Conservation (phyloP, 2,797 vertebrate species). For the Myripristis jacobus region DNA sequence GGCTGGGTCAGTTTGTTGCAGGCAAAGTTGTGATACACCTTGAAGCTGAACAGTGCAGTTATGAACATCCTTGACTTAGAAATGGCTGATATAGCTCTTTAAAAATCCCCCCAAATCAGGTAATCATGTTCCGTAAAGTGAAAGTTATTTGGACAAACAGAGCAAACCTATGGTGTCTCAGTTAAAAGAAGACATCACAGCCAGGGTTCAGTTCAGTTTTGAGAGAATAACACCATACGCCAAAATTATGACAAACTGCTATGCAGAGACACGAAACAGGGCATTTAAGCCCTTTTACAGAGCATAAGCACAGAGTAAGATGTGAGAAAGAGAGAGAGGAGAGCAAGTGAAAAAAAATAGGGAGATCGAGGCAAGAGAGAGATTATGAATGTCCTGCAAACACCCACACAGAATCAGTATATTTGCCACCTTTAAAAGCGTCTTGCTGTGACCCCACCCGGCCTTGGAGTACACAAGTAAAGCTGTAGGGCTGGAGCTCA, state of each 20-base stretch:
- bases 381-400: neutral
- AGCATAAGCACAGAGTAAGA: neutral
- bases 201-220: no score
- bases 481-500: constrained; percentile 30
- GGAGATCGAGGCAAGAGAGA: constrained; percentile 4
- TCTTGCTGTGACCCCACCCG: constrained; percentile 17
- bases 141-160: no score
- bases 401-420: neutral
- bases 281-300: neutral
- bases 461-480: constrained; percentile 28
- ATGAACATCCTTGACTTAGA: no score
- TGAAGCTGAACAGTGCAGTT: no score
- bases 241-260: no score
- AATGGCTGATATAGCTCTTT: no score
- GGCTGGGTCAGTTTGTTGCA: neutral
- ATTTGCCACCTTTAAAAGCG: constrained; percentile 25
- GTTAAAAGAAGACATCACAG: no score
- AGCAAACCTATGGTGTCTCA: no score
- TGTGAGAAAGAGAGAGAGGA: constrained; percentile 1
- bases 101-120: no score
- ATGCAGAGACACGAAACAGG: neutral
- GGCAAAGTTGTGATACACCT: no score
- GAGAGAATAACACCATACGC: no score
- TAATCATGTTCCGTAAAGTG: no score
- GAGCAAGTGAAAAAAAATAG: neutral